phyloP scores from a whole-genome alignment of 2,113 vertebrate species.

The Heliornis fulica region DNA sequence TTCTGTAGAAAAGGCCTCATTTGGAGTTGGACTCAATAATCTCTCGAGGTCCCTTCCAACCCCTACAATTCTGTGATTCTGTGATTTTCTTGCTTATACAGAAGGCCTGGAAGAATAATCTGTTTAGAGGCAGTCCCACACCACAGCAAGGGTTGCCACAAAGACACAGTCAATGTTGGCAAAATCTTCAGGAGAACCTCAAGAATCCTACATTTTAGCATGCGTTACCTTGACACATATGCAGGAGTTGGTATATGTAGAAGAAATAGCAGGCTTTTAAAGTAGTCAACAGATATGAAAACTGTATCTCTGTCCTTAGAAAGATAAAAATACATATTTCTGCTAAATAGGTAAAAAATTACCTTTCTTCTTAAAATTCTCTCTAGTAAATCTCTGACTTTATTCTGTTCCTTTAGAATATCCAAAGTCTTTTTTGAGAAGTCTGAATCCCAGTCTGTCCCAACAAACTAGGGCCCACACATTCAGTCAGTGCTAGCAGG shows the following conservation, averaged over 20 bases:
- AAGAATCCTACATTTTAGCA: not conserved
- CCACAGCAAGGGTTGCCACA: not conserved
- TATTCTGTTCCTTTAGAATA: not conserved
- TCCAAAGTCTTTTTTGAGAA: not conserved
- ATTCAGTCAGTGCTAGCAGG: not conserved
- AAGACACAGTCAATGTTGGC: not conserved
- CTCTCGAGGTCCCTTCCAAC: too few species aligned
- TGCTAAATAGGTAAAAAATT: not conserved
- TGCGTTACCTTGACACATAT: not conserved
- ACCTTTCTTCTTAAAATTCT: not conserved
- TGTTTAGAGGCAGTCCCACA: not conserved
- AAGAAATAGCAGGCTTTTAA: slow-evolving; percentile 14
- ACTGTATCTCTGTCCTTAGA: not conserved
- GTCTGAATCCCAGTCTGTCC: not conserved
- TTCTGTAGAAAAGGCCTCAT: not conserved
- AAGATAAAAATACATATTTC: not conserved
- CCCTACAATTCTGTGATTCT: too few species aligned
- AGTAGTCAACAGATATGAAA: not conserved
- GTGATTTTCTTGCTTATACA: not conserved
- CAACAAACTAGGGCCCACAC: not conserved
- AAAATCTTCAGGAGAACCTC: not conserved
- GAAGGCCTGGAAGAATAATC: not conserved
- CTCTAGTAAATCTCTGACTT: not conserved
- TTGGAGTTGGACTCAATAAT: too few species aligned
- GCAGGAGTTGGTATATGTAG: not conserved